These are phyloP conservation scores for Mirza zaza DNA, from an alignment of 2,113 vertebrate species.

Conservation along the genomic window DNA sequence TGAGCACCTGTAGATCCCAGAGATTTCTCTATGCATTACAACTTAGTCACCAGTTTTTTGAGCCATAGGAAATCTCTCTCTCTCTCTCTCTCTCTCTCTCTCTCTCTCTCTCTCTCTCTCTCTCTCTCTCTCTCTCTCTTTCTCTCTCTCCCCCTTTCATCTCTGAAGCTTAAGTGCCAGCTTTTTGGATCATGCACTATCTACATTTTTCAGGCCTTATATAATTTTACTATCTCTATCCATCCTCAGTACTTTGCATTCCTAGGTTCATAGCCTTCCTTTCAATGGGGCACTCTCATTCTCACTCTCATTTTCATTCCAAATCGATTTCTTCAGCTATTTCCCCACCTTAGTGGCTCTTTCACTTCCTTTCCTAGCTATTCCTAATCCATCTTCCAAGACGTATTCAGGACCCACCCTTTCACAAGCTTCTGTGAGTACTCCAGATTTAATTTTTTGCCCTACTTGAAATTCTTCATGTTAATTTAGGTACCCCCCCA, in stretches of 20 bases:
- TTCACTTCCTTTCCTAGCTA: not conserved
- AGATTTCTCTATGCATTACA: not conserved
- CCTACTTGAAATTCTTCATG: not conserved
- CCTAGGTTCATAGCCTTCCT: not conserved
- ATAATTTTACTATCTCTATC: not conserved
- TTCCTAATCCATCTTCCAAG: not conserved
- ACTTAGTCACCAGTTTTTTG: not conserved
- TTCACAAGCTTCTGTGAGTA: not conserved
- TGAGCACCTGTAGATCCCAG: not conserved
- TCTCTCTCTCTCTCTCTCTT: too few relatives aligned
- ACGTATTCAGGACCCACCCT: not conserved
- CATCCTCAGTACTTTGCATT: rapidly evolving
- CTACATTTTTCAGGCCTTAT: not conserved
- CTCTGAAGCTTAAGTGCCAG: not conserved
- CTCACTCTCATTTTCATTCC: too few relatives aligned
- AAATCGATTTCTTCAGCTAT: rapidly evolving
- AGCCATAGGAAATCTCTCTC: not conserved
- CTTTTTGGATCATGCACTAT: not conserved
- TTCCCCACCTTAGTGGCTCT: not conserved
- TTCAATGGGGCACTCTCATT: rapidly evolving
- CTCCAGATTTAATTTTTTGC: not conserved
- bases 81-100: too few relatives aligned
- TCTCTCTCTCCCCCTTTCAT: too few relatives aligned
- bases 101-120: too few relatives aligned
- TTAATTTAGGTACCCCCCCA: not conserved